phyloP scores from a whole-genome alignment of 1,140 invertebrate species.

The Dendrolimus kikuchii region DNA sequence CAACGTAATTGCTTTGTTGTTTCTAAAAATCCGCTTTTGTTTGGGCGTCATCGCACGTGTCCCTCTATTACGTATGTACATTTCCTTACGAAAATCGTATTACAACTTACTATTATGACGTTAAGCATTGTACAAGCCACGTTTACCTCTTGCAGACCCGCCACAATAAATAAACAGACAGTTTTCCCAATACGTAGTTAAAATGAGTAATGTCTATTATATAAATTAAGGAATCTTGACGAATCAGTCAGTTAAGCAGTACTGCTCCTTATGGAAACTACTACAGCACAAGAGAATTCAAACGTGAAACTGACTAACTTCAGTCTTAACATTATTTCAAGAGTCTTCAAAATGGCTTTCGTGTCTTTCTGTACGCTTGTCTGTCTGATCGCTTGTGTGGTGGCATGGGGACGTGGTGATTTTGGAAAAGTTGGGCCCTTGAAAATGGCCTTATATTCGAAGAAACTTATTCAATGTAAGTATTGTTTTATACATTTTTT shows the following conservation, averaged over 20 bases:
- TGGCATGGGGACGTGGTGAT: conserved; percentile 39
- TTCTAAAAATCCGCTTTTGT: too few relatives aligned
- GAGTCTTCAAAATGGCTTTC: conserved; percentile 17
- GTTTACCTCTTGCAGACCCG: too few relatives aligned
- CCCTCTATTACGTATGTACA: too few relatives aligned
- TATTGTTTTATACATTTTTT: conserved; percentile 12
- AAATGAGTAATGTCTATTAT: neutral
- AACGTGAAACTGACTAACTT: neutral
- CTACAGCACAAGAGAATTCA: conserved; percentile 5
- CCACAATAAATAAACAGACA: too few relatives aligned
- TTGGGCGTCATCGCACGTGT: too few relatives aligned
- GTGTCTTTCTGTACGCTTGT: conserved; percentile 18
- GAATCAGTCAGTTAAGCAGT: conserved; percentile 7
- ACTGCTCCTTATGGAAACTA: conserved; percentile 1
- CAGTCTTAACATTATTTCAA: too few relatives aligned
- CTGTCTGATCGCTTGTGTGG: conserved; percentile 17
- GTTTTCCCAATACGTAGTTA: neutral
- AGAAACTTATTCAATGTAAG: conserved; percentile 54
- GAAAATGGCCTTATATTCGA: conserved; percentile 41
- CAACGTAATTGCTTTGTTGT: too few relatives aligned
- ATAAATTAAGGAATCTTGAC: neutral
- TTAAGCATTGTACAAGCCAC: too few relatives aligned
- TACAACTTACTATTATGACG: too few relatives aligned
- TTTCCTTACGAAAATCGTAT: too few relatives aligned
- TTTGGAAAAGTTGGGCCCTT: conserved; percentile 56